Evolutionary conservation across 1,140 invertebrate genomes (phyloP).

Genomic region (Vanessa tameamea): DNA sequence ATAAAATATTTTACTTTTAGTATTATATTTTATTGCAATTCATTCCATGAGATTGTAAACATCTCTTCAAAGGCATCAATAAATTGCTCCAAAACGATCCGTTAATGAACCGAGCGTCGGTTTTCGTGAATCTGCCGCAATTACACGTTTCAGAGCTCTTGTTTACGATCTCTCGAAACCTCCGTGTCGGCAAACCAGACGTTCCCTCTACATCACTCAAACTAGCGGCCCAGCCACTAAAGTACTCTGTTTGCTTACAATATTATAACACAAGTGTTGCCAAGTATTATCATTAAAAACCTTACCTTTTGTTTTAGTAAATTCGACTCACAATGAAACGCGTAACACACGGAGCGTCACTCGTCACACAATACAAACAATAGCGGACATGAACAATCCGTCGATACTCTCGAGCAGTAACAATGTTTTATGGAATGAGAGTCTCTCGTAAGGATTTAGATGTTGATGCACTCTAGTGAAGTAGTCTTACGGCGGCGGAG

Average conservation of each 20-base stretch:
- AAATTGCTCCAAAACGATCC: slow-evolving; percentile 16
- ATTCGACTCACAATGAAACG: background rate
- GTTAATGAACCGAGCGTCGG: slow-evolving; percentile 10
- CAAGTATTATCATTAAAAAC: background rate
- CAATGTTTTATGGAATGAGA: slow-evolving; percentile 18
- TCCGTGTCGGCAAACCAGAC: slow-evolving; percentile 2
- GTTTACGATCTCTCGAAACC: slow-evolving; percentile 15
- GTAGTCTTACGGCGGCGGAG: background rate
- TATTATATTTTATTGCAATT: too few relatives aligned
- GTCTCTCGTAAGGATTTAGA: slow-evolving; percentile 17
- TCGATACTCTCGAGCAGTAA: slow-evolving; percentile 14
- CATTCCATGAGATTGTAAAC: background rate
- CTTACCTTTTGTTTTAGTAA: background rate
- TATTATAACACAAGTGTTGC: background rate
- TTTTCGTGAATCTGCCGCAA: slow-evolving; percentile 12
- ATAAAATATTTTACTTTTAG: too few relatives aligned
- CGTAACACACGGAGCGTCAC: background rate
- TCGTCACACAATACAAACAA: slow-evolving; percentile 2
- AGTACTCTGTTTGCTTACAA: background rate
- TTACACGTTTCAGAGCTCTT: slow-evolving; percentile 19
- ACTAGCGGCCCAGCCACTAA: slow-evolving; percentile 5
- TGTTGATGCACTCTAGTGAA: slow-evolving; percentile 26
- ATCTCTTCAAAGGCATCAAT: background rate
- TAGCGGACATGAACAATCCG: background rate
- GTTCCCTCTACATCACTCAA: background rate